A percentile compares a stretch with the other conserved stretches of the same genome.
Conservation (phyloP, 2,113 vertebrate species). For the Stigmatopora argus region DNA sequence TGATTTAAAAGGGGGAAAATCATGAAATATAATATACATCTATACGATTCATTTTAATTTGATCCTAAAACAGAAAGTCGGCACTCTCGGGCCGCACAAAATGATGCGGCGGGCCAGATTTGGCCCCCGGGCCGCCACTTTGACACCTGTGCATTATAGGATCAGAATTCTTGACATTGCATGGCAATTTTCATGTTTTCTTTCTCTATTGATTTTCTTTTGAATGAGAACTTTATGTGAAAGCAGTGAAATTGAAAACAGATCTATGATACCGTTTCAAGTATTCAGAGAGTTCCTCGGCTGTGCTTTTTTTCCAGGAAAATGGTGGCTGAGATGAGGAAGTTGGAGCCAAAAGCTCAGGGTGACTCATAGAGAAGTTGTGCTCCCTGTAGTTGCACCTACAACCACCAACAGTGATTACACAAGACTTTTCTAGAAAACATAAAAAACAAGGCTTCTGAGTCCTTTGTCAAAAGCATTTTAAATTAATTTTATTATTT, state of each 20-base stretch:
- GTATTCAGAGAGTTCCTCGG: neutral
- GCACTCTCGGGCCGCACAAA: too few relatives aligned
- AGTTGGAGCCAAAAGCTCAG: neutral
- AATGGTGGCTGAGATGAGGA: neutral
- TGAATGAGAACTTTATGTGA: neutral
- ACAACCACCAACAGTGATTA: neutral
- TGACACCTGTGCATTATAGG: neutral
- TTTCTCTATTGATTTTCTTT: neutral
- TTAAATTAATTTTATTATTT: slow-evolving; percentile 77
- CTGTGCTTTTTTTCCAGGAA: neutral
- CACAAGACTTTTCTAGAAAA: neutral
- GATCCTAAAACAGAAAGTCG: too few relatives aligned
- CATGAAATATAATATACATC: too few relatives aligned
- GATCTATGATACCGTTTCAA: neutral
- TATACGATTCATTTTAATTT: too few relatives aligned
- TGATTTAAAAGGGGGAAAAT: too few relatives aligned
- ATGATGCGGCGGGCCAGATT: too few relatives aligned
- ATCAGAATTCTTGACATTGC: neutral
- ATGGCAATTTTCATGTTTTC: neutral
- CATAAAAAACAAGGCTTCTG: slow-evolving; percentile 24
- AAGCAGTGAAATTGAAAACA: neutral
- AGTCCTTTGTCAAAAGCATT: slow-evolving; percentile 63
- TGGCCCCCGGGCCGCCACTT: too few relatives aligned
- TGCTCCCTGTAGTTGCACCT: slow-evolving; percentile 43
- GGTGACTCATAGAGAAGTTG: slow-evolving; percentile 25